Conservation (phyloP, 2,888 invertebrate genomes). For the Netelia inedita region DNA sequence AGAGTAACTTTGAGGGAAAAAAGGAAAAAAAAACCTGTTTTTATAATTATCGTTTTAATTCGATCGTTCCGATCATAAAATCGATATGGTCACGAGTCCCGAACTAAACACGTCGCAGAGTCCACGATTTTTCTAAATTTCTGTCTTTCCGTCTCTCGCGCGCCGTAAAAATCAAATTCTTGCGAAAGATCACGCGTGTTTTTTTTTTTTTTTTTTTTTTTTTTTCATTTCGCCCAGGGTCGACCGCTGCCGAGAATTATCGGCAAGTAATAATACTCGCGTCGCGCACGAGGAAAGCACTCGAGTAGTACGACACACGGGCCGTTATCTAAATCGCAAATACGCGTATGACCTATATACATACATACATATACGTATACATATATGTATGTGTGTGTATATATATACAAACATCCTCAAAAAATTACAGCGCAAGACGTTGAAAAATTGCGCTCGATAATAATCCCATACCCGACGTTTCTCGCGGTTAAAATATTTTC, state of each 20-base stretch:
- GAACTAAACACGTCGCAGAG: too few species aligned
- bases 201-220: background rate
- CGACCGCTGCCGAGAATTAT: constrained; percentile 37
- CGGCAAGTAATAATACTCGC: constrained; percentile 23
- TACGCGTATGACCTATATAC: constrained; percentile 16
- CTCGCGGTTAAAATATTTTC: background rate
- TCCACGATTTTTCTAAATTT: too few species aligned
- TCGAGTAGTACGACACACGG: constrained; percentile 13
- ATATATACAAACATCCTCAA: background rate
- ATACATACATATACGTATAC: background rate
- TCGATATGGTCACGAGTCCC: too few species aligned
- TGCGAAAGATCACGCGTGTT: background rate
- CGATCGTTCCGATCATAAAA: too few species aligned
- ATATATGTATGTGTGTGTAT: background rate
- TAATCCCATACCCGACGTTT: background rate
- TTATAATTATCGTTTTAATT: too few species aligned
- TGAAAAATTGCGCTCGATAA: too few species aligned
- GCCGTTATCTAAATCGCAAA: constrained; percentile 53
- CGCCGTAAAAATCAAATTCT: background rate
- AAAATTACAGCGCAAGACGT: background rate
- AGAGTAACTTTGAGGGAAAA: too few species aligned
- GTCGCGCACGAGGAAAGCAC: constrained; percentile 34
- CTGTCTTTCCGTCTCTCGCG: background rate
- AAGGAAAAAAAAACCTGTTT: too few species aligned
- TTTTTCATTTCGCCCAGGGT: constrained; percentile 27